These are phyloP conservation scores for Sinelater perroti DNA, from an alignment of 2,888 invertebrate genomes.

Conservation along the genomic window DNA sequence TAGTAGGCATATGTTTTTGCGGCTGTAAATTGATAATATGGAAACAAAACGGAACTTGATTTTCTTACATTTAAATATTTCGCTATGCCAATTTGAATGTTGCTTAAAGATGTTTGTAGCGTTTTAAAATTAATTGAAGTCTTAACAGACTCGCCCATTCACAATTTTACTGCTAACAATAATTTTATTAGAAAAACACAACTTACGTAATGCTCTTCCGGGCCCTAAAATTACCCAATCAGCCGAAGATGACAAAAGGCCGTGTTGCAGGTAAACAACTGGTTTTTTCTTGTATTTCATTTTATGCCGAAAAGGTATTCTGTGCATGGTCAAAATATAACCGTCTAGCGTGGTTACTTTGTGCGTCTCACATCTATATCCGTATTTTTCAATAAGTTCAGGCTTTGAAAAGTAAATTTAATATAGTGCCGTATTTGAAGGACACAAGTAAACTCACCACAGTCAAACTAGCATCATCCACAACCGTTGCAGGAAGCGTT, in stretches of 20 bases:
- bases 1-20: too few relatives aligned
- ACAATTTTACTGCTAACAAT: too few relatives aligned
- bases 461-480: background rate
- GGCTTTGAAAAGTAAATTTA: conserved; percentile 46
- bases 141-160: too few relatives aligned
- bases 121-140: too few relatives aligned
- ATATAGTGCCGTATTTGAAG: too few relatives aligned
- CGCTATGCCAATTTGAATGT: too few relatives aligned
- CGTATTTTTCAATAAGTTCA: conserved; percentile 51
- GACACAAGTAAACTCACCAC: too few relatives aligned
- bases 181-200: too few relatives aligned
- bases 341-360: conserved; percentile 61
- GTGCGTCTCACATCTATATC: conserved; percentile 55
- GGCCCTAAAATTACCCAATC: conserved; percentile 64
- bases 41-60: too few relatives aligned
- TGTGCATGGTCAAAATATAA: conserved; percentile 62
- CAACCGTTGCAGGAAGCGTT: background rate
- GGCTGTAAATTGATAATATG: too few relatives aligned
- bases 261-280: conserved; percentile 61
- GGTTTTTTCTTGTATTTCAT: conserved; percentile 59
- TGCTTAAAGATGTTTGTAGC: too few relatives aligned
- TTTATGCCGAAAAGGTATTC: conserved; percentile 31
- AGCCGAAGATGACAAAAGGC: conserved; percentile 61
- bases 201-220: conserved; percentile 60
- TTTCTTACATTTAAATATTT: too few relatives aligned